Conservation (phyloP, 1,140 invertebrate species). For the Zaprionus taronus region DNA sequence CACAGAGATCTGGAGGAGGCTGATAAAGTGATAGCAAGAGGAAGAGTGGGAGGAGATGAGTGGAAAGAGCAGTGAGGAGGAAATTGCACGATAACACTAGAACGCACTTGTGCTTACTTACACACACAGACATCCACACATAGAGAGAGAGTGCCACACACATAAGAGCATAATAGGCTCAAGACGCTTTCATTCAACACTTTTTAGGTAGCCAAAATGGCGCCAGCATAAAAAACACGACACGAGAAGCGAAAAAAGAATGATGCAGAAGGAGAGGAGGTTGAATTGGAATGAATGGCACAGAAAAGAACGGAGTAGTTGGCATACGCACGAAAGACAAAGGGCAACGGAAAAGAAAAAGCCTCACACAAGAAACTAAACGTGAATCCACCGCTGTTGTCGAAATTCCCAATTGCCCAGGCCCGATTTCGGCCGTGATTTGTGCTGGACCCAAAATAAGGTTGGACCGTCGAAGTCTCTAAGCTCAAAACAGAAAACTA, state of each 20-base stretch:
- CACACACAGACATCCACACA: constrained; percentile 24
- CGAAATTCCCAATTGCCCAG: constrained; percentile 37
- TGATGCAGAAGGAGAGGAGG: constrained; percentile 14
- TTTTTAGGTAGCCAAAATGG: constrained; percentile 77
- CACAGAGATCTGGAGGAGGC: not conserved
- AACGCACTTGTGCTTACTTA: constrained; percentile 45
- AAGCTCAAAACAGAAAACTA: not conserved
- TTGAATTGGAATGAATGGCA: constrained; percentile 44
- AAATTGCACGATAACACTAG: constrained; percentile 69
- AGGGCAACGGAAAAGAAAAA: constrained; percentile 37
- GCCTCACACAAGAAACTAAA: constrained; percentile 6
- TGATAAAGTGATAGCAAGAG: not conserved
- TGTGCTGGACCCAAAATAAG: constrained; percentile 10
- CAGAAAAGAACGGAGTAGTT: constrained; percentile 53
- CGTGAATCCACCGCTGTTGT: constrained; percentile 7
- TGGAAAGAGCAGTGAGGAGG: constrained; percentile 5
- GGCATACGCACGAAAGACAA: constrained; percentile 73
- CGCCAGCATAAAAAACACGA: constrained; percentile 66
- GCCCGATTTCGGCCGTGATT: constrained; percentile 40
- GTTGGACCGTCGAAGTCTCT: not conserved
- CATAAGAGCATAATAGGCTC: constrained; percentile 72
- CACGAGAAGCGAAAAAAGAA: constrained; percentile 22
- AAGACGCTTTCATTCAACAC: constrained; percentile 80
- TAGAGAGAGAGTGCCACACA: constrained; percentile 17
- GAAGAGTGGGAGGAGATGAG: not conserved